Evolutionary conservation across 2,797 vertebrate genomes (phyloP).

Genomic region (Pampus argenteus): DNA sequence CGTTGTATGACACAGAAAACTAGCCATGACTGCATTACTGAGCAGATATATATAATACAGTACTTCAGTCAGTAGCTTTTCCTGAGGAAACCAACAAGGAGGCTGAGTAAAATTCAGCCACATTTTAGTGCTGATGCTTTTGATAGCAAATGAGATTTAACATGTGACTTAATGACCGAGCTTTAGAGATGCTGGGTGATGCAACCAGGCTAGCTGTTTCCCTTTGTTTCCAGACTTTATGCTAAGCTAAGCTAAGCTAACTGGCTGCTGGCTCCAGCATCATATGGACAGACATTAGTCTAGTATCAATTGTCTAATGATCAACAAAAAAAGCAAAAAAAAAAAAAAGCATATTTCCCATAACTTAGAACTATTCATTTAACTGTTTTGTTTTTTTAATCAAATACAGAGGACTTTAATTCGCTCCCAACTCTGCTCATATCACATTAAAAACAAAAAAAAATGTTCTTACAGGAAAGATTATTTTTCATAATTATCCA

Average conservation of each 20-base stretch:
- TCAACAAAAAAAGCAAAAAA: background rate
- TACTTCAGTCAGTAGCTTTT: slow-evolving; percentile 48
- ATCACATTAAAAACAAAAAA: background rate
- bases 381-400: background rate
- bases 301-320: background rate
- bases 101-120: slow-evolving; percentile 39
- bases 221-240: background rate
- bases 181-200: background rate
- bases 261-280: background rate
- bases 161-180: background rate
- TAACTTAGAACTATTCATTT: background rate
- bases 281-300: background rate
- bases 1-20: slow-evolving; percentile 28
- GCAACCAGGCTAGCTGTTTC: background rate
- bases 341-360: background rate
- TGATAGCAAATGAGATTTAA: background rate
- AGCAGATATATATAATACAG: slow-evolving; percentile 38
- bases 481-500: background rate
- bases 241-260: slow-evolving; percentile 19
- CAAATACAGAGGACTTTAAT: background rate
- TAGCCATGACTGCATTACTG: slow-evolving; percentile 31
- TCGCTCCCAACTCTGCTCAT: background rate
- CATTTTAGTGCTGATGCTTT: slow-evolving; percentile 21
- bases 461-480: background rate
- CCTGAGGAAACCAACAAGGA: slow-evolving; percentile 21